phyloP scores from a whole-genome alignment of 2,888 invertebrate genomes.

The Ischnus inquisitorius region DNA sequence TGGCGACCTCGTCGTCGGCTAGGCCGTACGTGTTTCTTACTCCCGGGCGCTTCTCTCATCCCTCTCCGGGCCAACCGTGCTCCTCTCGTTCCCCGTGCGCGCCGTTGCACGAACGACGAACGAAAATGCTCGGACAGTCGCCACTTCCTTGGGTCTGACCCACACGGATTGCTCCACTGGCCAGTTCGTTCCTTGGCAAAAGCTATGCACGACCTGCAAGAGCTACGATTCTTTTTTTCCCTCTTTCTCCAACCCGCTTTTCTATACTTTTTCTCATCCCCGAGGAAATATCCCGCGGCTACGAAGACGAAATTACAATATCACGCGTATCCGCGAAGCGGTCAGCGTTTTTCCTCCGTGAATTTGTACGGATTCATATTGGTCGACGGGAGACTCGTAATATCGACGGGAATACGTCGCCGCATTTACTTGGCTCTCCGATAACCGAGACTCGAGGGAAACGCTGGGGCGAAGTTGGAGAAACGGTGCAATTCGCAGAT shows the following conservation, averaged over 20 bases:
- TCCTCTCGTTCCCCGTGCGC: not conserved
- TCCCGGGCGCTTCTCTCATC: conserved; percentile 4
- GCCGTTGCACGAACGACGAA: conserved; percentile 29
- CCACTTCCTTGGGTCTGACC: conserved; percentile 60
- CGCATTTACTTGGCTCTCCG: conserved; percentile 33
- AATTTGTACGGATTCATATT: conserved; percentile 15
- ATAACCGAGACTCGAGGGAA: conserved; percentile 11
- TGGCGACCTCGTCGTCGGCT: conserved; percentile 50
- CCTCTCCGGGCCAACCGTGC: not conserved
- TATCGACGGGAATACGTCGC: conserved; percentile 54
- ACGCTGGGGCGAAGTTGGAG: conserved; percentile 40
- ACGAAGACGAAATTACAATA: conserved; percentile 58
- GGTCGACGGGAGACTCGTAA: conserved; percentile 29
- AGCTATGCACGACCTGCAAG: conserved; percentile 20
- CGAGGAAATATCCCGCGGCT: conserved; percentile 30
- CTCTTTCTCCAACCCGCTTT: not conserved
- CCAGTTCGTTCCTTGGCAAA: conserved; percentile 1
- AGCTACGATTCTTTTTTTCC: conserved; percentile 22
- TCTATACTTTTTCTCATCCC: conserved; percentile 19
- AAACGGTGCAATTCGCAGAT: conserved; percentile 59
- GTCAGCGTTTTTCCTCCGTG: conserved; percentile 55
- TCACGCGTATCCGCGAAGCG: conserved; percentile 33
- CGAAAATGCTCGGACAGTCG: conserved; percentile 40
- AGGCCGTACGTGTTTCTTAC: conserved; percentile 54
- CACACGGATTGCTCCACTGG: conserved; percentile 45